These are phyloP conservation scores for Myxocyprinus asiaticus DNA, from an alignment of 2,113 vertebrate genomes.

Conservation along the genomic window DNA sequence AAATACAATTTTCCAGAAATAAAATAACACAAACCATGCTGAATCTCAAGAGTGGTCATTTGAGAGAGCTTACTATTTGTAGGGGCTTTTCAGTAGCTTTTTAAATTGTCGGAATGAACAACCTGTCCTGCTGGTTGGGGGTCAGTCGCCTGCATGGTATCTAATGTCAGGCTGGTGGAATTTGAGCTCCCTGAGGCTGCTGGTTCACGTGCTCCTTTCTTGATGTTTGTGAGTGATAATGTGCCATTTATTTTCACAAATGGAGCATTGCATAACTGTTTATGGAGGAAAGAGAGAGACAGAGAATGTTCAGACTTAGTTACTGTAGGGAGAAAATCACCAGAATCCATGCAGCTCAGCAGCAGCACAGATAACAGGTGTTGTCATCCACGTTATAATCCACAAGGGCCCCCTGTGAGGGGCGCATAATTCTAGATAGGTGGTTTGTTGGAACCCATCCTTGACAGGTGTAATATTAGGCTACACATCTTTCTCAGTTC, in stretches of 20 bases:
- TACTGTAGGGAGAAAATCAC: background rate
- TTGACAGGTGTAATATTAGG: slow-evolving; percentile 71
- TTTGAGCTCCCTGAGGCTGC: slow-evolving; percentile 62
- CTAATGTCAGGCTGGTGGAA: slow-evolving; percentile 70
- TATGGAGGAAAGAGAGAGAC: slow-evolving; percentile 12
- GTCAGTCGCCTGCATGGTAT: slow-evolving; percentile 66
- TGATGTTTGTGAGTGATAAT: slow-evolving; percentile 61
- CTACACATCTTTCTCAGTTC: slow-evolving; percentile 73
- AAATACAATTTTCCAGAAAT: background rate
- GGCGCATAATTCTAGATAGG: slow-evolving; percentile 68
- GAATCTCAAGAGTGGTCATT: background rate
- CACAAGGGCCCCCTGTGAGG: slow-evolving; percentile 63
- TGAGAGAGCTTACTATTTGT: background rate
- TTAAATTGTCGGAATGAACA: slow-evolving; percentile 26
- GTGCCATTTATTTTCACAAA: slow-evolving; percentile 52
- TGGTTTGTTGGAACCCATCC: slow-evolving; percentile 67
- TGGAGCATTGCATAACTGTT: slow-evolving; percentile 27
- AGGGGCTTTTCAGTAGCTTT: background rate
- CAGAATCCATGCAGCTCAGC: background rate
- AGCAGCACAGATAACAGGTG: slow-evolving; percentile 20
- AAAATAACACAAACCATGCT: background rate
- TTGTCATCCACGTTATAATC: slow-evolving; percentile 47
- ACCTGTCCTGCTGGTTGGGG: slow-evolving; percentile 46
- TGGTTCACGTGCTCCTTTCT: slow-evolving; percentile 46
- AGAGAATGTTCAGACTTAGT: slow-evolving; percentile 16